Evolutionary conservation across 2,888 invertebrate species (phyloP).

Genomic region (Caenorhabditis virilis): DNA sequence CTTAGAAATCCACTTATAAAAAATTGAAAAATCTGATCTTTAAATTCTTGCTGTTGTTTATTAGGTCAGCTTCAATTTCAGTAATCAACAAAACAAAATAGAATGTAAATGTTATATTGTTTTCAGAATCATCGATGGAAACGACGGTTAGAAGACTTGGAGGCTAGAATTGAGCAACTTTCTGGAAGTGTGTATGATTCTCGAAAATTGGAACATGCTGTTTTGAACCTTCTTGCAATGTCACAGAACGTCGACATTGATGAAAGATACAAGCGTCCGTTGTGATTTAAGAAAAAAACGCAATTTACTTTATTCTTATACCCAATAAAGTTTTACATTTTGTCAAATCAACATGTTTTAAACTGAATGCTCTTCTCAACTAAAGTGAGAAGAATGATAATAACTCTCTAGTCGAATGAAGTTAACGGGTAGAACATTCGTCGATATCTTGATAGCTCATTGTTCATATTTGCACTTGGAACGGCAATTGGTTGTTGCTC

Average conservation of each 20-base stretch:
- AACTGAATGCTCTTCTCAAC: too few species aligned
- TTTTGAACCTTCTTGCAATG: slow-evolving; percentile 30
- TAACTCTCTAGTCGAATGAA: too few species aligned
- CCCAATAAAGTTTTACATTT: background rate
- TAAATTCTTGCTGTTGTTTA: too few species aligned
- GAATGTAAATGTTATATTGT: background rate
- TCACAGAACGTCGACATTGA: slow-evolving; percentile 41
- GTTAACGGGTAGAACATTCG: slow-evolving; percentile 1
- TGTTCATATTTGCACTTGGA: background rate
- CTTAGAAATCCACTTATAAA: background rate
- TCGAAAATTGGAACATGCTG: slow-evolving; percentile 37
- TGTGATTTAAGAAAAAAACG: background rate
- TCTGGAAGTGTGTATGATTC: slow-evolving; percentile 46
- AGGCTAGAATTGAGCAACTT: slow-evolving; percentile 40
- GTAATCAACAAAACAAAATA: background rate
- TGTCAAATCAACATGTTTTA: too few species aligned
- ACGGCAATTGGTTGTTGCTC: background rate
- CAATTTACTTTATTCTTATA: slow-evolving; percentile 1
- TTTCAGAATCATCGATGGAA: slow-evolving; percentile 29
- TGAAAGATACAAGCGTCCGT: slow-evolving; percentile 23
- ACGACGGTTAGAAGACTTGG: slow-evolving; percentile 28
- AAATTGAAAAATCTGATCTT: too few species aligned
- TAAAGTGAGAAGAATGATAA: too few species aligned
- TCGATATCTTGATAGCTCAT: background rate
- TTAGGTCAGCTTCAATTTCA: too few species aligned